A percentile compares a stretch with the other conserved stretches of the same genome.
Conservation (phyloP, 2,113 vertebrate species). For the Scytalopus superciliaris region DNA sequence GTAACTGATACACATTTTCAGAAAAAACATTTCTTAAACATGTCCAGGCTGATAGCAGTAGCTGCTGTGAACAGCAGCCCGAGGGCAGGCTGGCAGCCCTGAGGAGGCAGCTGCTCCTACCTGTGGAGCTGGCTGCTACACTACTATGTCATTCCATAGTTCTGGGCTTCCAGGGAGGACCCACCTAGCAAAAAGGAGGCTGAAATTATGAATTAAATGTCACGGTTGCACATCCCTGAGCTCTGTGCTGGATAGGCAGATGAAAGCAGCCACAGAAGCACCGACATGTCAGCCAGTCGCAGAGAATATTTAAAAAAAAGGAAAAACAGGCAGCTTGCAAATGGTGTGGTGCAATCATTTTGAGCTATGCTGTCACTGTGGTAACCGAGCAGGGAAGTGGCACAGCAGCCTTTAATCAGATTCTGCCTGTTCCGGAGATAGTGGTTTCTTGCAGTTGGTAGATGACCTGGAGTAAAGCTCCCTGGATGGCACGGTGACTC, state of each 20-base stretch:
- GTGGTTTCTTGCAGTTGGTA: not conserved
- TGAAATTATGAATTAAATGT: not conserved
- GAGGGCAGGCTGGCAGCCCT: not conserved
- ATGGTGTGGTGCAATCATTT: not conserved
- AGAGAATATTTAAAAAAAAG: not conserved
- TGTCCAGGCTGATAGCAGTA: rapidly evolving
- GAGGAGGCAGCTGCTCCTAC: not conserved
- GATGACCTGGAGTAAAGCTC: not conserved
- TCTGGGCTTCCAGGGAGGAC: not conserved
- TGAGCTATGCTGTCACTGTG: not conserved
- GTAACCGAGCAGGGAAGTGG: not conserved
- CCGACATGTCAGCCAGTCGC: not conserved
- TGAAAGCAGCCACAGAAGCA: not conserved
- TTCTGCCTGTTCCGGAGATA: not conserved
- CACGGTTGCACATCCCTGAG: not conserved
- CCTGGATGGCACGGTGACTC: not conserved
- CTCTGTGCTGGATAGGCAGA: not conserved
- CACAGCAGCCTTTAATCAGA: not conserved
- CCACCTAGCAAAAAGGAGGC: not conserved
- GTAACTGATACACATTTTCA: not conserved
- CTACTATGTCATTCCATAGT: not conserved
- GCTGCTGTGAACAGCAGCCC: not conserved
- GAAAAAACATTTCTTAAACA: not conserved
- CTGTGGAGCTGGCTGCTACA: not conserved
- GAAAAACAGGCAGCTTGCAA: not conserved